These are phyloP conservation scores for Polymixis flavicincta DNA, from an alignment of 2,888 invertebrate genomes.

Conservation along the genomic window DNA sequence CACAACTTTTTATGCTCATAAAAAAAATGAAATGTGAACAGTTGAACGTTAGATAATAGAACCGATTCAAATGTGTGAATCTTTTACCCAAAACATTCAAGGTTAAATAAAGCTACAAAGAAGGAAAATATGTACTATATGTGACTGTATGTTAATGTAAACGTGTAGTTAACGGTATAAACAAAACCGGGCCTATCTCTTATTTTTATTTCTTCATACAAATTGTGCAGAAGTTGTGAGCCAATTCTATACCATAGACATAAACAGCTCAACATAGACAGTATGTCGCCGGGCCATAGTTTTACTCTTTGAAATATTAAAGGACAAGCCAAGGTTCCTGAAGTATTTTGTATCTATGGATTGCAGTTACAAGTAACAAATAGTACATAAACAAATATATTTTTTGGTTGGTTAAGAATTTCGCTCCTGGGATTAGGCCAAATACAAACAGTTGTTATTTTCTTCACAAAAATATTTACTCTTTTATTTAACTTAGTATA, in stretches of 20 bases:
- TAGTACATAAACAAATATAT: not conserved
- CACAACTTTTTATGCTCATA: not conserved
- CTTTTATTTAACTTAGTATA: not conserved
- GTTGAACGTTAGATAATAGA: not conserved
- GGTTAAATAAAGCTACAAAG: not conserved
- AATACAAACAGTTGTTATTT: not conserved
- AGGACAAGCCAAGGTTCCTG: not conserved
- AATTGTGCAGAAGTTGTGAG: not conserved
- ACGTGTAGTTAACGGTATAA: not conserved
- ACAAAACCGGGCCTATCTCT: constrained; percentile 1
- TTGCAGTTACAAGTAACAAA: not conserved
- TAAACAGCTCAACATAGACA: constrained; percentile 33
- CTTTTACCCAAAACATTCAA: constrained; percentile 17
- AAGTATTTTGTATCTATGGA: not conserved
- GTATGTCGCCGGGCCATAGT: constrained; percentile 26
- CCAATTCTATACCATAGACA: constrained; percentile 2
- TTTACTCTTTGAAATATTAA: not conserved
- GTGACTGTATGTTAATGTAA: not conserved
- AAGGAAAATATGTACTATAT: not conserved
- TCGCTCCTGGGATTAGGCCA: too few relatives aligned
- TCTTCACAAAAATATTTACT: not conserved
- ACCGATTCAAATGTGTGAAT: not conserved
- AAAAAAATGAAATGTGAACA: not conserved
- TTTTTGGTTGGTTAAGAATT: not conserved
- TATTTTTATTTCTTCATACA: constrained; percentile 14